Base-by-base conservation (phyloP, 1,140 invertebrate genomes). In the Nixonia krombeini region DNA sequence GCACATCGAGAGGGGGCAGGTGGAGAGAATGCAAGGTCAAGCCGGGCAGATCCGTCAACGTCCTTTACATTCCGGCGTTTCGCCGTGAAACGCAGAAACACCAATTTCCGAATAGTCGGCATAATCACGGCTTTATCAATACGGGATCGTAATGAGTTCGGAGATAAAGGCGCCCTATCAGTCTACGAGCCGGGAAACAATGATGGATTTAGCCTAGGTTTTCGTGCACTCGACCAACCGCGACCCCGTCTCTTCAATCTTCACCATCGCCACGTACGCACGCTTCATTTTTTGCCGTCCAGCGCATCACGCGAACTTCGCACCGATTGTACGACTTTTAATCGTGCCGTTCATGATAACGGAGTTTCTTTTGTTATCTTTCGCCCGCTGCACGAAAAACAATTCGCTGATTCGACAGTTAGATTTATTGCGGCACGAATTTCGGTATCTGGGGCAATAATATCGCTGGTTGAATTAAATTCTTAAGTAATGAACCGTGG, bases 61-160 rank as follows among this genome's bases (percentile, higher is more conserved):
- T 72, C 67, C 52, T 16, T 53, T 72, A 71, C 62, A 55, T 58
- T 68, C 69, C 77, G 76, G 76, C 76, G 70, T 71, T 70, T 70
- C 70, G 47, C 52, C 74, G 65, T 74, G 66, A 78, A 78, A 77
- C 70, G 63, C 73, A 75, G 74, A 80, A 78, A 82, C 76, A 80
- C 77, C 73, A 84, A 84, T 82, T 84, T 83, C 81, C 81, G 79
- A 80, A 79, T 79, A 65, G 59, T 41, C 51, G 69, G 70, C 49
- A 71, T 82, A 83, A 85, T 82, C 79, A 75, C 69, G 63, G 73
- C 73, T 81, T 85, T 85, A 85, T 85, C 83, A 83, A 84, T 82
- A 84, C 77, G 76, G 77, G 81, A 85, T 84, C 81, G 78, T 84
- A 84, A 85, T 79, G 81, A 83, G 81, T 82, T 82, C 77, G 73